Conservation (phyloP, 2,888 invertebrate species). For the Trissolcus japonicus region DNA sequence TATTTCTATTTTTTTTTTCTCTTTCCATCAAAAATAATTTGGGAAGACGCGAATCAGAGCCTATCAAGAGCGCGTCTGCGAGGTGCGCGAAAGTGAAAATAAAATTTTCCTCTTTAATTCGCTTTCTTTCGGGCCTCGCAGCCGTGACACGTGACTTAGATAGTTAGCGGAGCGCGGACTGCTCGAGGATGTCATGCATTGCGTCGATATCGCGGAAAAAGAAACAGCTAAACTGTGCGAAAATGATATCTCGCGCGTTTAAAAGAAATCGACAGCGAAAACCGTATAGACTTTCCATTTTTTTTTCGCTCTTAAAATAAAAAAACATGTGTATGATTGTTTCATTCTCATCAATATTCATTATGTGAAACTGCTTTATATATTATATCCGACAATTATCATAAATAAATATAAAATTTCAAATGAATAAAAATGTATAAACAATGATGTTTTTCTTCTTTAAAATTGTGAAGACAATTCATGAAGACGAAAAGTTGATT, state of each 20-base stretch:
- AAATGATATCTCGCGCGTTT: slow-evolving; percentile 36
- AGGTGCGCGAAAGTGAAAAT: slow-evolving; percentile 50
- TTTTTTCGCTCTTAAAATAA: no score
- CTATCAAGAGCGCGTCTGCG: slow-evolving; percentile 27
- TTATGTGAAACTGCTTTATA: no score
- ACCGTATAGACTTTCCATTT: not conserved
- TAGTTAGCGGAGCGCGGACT: slow-evolving; percentile 56
- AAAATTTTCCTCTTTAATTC: slow-evolving; percentile 58
- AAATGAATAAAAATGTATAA: not conserved
- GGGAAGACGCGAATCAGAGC: slow-evolving; percentile 35
- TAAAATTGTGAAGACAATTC: no score
- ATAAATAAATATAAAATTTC: not conserved
- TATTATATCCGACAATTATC: no score
- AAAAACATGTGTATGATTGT: not conserved
- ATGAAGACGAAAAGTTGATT: no score
- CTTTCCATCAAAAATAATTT: no score
- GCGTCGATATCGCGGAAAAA: slow-evolving; percentile 52
- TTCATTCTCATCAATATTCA: no score
- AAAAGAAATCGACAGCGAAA: slow-evolving; percentile 52
- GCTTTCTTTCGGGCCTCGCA: slow-evolving; percentile 55
- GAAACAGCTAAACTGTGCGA: slow-evolving; percentile 35
- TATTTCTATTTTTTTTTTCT: no score
- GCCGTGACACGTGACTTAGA: slow-evolving; percentile 60
- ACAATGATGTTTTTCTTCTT: no score
- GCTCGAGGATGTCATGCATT: slow-evolving; percentile 54